Conservation (phyloP, 1,140 invertebrate species). For the Diabrotica undecimpunctata region DNA sequence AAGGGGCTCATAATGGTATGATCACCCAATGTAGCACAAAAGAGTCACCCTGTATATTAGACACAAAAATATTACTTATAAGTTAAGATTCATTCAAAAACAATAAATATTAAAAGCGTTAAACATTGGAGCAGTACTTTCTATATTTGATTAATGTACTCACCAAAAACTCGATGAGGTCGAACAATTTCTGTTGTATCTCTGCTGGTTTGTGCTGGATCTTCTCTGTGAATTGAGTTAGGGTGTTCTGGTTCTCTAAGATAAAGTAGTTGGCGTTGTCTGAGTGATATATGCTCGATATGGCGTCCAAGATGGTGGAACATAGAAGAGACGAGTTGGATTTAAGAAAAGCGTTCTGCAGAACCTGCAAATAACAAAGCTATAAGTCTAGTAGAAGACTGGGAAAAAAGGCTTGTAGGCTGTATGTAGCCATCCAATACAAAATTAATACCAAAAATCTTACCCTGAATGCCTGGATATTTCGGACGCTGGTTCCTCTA, state of each 20-base stretch:
- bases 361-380: constrained; percentile 61
- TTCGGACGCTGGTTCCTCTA: constrained; percentile 83
- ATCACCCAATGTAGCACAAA: no score
- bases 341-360: constrained; percentile 91
- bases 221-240: constrained; percentile 94
- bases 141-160: neutral
- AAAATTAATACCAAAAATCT: neutral
- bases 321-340: constrained; percentile 80
- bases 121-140: no score
- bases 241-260: constrained; percentile 90
- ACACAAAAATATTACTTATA: no score
- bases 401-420: no score
- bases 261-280: constrained; percentile 99
- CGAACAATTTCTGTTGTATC: constrained; percentile 95
- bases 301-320: constrained; percentile 89
- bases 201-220: constrained; percentile 86
- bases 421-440: no score
- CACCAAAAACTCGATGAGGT: constrained; percentile 88
- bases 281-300: constrained; percentile 94
- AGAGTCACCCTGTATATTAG: no score
- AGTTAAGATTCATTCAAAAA: no score
- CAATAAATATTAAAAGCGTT: no score
- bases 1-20: no score
- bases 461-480: constrained; percentile 93
- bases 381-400: neutral